Percentiles rank a stretch among this genome's conserved stretches.
Conservation (phyloP, 1,140 invertebrate genomes). For the Hesperophylax magnus region DNA sequence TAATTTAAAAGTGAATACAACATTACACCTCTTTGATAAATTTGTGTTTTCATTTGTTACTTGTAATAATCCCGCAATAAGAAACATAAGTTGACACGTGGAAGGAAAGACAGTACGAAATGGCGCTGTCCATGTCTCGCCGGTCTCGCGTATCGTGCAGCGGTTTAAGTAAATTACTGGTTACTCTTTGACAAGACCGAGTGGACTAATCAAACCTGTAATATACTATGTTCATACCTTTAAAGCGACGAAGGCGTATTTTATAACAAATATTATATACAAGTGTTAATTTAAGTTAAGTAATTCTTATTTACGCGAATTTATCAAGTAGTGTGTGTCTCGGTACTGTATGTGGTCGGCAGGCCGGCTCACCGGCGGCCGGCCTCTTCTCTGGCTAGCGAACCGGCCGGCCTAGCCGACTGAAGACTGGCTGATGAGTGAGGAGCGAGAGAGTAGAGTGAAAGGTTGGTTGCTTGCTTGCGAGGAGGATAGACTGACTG, state of each 20-base stretch:
- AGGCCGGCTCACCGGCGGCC: too few species aligned
- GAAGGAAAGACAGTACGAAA: not conserved
- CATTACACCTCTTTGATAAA: slow-evolving; percentile 33
- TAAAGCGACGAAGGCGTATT: slow-evolving; percentile 2
- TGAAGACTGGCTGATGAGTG: not conserved
- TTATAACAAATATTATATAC: slow-evolving; percentile 19
- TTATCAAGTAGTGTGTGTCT: slow-evolving; percentile 20
- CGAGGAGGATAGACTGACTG: too few species aligned
- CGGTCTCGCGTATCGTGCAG: not conserved
- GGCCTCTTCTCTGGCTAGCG: too few species aligned
- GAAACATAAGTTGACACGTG: slow-evolving; percentile 2
- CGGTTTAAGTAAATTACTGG: slow-evolving; percentile 6
- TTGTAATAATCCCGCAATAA: slow-evolving; percentile 6
- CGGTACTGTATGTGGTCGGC: not conserved
- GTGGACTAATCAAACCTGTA: not conserved
- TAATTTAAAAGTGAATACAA: slow-evolving; percentile 33
- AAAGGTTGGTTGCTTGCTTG: not conserved
- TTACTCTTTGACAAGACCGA: slow-evolving; percentile 20
- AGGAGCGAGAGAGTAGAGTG: not conserved
- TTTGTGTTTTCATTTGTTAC: slow-evolving; percentile 28
- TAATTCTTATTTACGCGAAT: slow-evolving; percentile 18
- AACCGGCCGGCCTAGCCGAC: too few species aligned
- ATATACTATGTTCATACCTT: not conserved
- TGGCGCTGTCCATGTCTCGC: not conserved
- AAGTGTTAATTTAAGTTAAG: slow-evolving; percentile 14